Evolutionary conservation across 2,888 invertebrate genomes (phyloP).

Genomic region (Colostygia pectinataria): DNA sequence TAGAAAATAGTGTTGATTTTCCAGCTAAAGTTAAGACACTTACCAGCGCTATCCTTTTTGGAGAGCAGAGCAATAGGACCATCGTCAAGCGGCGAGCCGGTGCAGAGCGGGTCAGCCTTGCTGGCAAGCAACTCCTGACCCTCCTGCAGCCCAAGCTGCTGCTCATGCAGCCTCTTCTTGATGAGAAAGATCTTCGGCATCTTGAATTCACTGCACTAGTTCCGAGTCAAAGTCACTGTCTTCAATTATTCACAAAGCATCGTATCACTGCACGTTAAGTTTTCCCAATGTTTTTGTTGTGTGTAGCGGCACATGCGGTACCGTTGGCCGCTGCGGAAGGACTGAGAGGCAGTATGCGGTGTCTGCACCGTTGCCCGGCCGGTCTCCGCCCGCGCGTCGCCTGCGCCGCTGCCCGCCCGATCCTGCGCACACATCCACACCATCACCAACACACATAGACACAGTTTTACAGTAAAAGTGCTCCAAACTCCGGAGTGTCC

Average conservation of each 20-base stretch:
- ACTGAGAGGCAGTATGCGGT: slow-evolving; percentile 77
- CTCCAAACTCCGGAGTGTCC: slow-evolving; percentile 45
- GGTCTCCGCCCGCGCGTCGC: slow-evolving; percentile 71
- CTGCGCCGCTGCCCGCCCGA: slow-evolving; percentile 59
- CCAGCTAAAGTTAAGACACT: slow-evolving; percentile 38
- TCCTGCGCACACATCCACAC: slow-evolving; percentile 55
- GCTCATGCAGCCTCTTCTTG: slow-evolving; percentile 95
- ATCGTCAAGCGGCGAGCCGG: slow-evolving; percentile 81
- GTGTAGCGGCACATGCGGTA: slow-evolving; percentile 79
- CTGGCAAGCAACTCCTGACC: slow-evolving; percentile 87
- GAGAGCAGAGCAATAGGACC: slow-evolving; percentile 85
- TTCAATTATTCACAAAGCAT: slow-evolving; percentile 73
- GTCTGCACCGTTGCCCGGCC: slow-evolving; percentile 77
- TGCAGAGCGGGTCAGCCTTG: slow-evolving; percentile 85
- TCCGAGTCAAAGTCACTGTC: slow-evolving; percentile 71
- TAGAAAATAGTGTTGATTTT: not conserved
- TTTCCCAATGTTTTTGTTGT: slow-evolving; percentile 73
- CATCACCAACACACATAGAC: slow-evolving; percentile 53
- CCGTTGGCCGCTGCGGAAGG: slow-evolving; percentile 81
- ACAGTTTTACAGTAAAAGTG: slow-evolving; percentile 78
- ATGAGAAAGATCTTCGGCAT: slow-evolving; percentile 98
- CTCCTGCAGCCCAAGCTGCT: slow-evolving; percentile 92
- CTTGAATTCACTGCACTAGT: slow-evolving; percentile 75
- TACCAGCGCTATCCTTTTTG: slow-evolving; percentile 73
- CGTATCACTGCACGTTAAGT: slow-evolving; percentile 76